Evolutionary conservation across 2,888 invertebrate genomes (phyloP), one percentile per base, ranked within the genome.

Genomic region (Lasioglossum figueresi): DNA sequence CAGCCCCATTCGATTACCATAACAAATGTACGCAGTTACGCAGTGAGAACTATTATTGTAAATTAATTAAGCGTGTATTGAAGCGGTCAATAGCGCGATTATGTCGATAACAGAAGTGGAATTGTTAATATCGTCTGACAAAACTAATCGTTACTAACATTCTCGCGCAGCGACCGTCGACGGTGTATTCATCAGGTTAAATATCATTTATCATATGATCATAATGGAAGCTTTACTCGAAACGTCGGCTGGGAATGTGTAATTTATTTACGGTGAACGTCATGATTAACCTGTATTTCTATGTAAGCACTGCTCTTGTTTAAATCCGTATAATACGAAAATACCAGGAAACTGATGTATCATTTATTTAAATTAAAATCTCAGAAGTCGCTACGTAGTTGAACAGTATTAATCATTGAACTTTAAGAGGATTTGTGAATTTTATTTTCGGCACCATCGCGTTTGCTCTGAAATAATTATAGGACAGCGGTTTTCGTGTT

Each of bases 111-210:
- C 56, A 43, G 12, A 23, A 66, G 63, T 23, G 27, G 37, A 31
- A 79, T 72, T 45, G 52, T 19, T 37, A 31, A 27, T 43, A 76
- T 52, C 48, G 71, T 40, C 43, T 43, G 27, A 74, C 68, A 43
- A 73, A 82, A 82, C 56, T 75, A 80, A 83, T 76, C 34, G 43
- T 37, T 27, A 4, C 23, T 34, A 52, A 66, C 68, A 76, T 76
- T 63, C n/a, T 12, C 80, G 14, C 0, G 6, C 14, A 45, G 37
- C n/a, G 40, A 19, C 37, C 14, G 16, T 37, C 59, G 23, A 19
- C 72, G 31, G 8, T 4, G 4, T 43, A 34, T 34, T n/a, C 56
- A 56, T 52, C 43, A 68, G 34, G n/a, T 76, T 43, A 56, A 70
- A 68, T 27, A 68, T 31, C 31, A 27, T 43, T 52, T 52, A 43